These are phyloP conservation scores for Octopus bimaculoides DNA, from an alignment of 1,140 invertebrate genomes.

Conservation along the genomic window DNA sequence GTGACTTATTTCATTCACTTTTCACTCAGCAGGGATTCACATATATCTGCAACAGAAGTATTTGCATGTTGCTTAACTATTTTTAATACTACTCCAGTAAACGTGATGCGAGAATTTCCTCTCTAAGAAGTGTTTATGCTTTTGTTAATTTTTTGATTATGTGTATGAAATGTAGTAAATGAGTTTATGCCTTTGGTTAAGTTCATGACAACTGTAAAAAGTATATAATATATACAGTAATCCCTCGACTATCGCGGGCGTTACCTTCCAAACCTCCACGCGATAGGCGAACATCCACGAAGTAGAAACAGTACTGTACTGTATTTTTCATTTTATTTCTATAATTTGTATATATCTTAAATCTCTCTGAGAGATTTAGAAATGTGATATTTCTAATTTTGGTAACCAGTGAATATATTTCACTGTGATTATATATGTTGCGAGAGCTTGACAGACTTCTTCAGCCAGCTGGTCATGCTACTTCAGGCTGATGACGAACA, in stretches of 20 bases:
- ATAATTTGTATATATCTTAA: too few species aligned
- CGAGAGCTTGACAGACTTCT: too few species aligned
- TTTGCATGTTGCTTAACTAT: not conserved
- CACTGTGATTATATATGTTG: too few species aligned
- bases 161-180: not conserved
- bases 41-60: not conserved
- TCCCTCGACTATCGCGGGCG: too few species aligned
- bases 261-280: too few species aligned
- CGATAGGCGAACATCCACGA: too few species aligned
- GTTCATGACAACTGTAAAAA: not conserved
- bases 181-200: not conserved
- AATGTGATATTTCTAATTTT: too few species aligned
- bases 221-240: not conserved
- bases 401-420: too few species aligned
- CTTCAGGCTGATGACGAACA: too few species aligned
- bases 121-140: not conserved
- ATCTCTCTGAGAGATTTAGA: too few species aligned
- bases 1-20: not conserved
- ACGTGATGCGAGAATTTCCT: not conserved
- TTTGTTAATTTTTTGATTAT: not conserved
- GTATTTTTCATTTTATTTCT: not conserved
- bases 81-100: not conserved
- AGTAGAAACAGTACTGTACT: not conserved
- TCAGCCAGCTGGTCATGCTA: too few species aligned
- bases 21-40: not conserved